Base-by-base conservation (phyloP, 2,888 invertebrate species). In the Stenolophus ochropezus region DNA sequence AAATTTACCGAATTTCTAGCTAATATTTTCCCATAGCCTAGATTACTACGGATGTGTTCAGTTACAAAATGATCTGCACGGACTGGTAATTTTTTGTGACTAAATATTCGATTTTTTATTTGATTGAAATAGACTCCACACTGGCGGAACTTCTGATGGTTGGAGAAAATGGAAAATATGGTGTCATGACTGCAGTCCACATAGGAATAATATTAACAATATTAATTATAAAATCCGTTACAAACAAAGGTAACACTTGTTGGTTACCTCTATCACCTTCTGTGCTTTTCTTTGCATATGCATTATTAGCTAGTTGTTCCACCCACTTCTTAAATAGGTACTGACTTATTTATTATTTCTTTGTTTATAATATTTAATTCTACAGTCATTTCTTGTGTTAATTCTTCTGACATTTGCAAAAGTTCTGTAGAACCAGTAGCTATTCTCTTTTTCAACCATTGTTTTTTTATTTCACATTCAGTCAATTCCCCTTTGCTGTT, bases 371-470 rank as follows among this genome's bases (percentile, higher is more conserved):
- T 21, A 21, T 20, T 23, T 23, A 1, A 11, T 58, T 58, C 11
- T 23, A 20, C 23, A 23, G 20, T 11, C 58, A 23, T n/a, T n/a
- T n/a, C 20, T 58, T 58, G 58, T 58, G 11, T 23, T 23, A 58
- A 23, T 23, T 58, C 58, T 58, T 58, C 58, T 21, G 58, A 58
- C 20, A 58, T 58, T 23, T 58, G 58, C 20, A 14, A 58, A 18
- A 75, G 20, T 53, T 82, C 79, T n/a, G 51, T 71, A 18, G 79
- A 79, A 53, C 82, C 82, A 23, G 82, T 79, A 14, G 25, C 56
- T 33, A 47, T 23, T 82, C 74, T 82, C 3, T 58, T 51, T 61
- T 69, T 82, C 4, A 82, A 33, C 82, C 82, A 82, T 47, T 82
- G n/a, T 23, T 25, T 82, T 82, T 21, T 25, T 51, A 42, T 11